Percentiles rank a stretch among this genome's conserved stretches.
phyloP scores from a whole-genome alignment of 2,888 invertebrate genomes.

The Lagria hirta region DNA sequence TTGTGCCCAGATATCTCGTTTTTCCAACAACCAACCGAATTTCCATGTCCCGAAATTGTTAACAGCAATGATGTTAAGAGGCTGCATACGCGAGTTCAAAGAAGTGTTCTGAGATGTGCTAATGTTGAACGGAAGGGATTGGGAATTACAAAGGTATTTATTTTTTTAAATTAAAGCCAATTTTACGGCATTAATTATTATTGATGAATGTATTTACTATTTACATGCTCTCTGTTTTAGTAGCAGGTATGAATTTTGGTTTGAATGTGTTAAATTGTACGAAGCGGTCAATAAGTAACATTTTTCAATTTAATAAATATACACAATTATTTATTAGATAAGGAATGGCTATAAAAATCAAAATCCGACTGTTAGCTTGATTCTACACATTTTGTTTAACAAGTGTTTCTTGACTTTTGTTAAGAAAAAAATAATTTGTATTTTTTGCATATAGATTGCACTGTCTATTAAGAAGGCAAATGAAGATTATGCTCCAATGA shows the following conservation, averaged over 20 bases:
- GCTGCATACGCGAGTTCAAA: constrained; percentile 85
- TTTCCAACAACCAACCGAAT: constrained; percentile 93
- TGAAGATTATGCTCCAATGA: constrained; percentile 81
- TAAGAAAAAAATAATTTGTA: not conserved
- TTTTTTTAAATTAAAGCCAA: constrained; percentile 1
- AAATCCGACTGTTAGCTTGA: too few species aligned
- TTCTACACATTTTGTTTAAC: not conserved
- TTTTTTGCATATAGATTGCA: constrained; percentile 58
- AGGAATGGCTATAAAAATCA: too few species aligned
- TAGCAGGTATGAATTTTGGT: too few species aligned
- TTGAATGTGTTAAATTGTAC: too few species aligned
- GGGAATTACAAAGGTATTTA: constrained; percentile 82
- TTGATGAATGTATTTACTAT: too few species aligned
- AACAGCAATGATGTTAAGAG: constrained; percentile 80
- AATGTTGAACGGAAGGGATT: constrained; percentile 86
- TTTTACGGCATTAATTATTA: too few species aligned
- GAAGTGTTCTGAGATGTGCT: constrained; percentile 81
- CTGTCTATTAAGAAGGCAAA: constrained; percentile 74
- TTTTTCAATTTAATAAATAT: too few species aligned
- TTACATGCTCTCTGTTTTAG: constrained; percentile 37
- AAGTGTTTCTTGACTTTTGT: too few species aligned
- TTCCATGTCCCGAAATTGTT: constrained; percentile 80
- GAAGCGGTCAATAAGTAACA: too few species aligned
- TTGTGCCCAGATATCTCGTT: constrained; percentile 96
- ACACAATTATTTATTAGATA: too few species aligned